Percentiles rank a stretch among this genome's conserved stretches.
These are phyloP conservation scores for Arctia plantaginis DNA, from an alignment of 2,888 invertebrate genomes.

Conservation along the genomic window DNA sequence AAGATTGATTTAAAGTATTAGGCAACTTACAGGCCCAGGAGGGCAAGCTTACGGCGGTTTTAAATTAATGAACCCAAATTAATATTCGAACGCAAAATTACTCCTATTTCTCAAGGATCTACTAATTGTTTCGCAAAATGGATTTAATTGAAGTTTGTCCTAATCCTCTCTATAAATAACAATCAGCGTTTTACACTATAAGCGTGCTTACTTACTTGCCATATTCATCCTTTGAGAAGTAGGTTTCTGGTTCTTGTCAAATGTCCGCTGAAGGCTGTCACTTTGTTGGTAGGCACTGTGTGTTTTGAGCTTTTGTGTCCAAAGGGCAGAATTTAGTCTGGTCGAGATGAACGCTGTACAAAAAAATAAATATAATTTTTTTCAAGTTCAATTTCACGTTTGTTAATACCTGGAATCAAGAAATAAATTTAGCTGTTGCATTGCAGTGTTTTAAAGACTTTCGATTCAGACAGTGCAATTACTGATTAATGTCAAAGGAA, in stretches of 20 bases:
- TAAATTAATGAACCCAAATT: too few relatives aligned
- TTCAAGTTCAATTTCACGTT: too few relatives aligned
- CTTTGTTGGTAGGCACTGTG: constrained; percentile 92
- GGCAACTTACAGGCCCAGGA: neutral
- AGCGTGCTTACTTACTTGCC: constrained; percentile 88
- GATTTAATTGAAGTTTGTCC: too few relatives aligned
- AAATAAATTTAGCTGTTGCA: neutral
- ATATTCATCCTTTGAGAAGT: constrained; percentile 94
- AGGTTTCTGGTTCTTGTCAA: constrained; percentile 87
- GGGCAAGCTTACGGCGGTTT: too few relatives aligned
- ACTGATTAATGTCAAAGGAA: too few relatives aligned
- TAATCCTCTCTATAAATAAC: neutral
- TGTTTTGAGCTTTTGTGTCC: constrained; percentile 92
- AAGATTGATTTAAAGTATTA: neutral
- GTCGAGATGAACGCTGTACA: constrained; percentile 90
- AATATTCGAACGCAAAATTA: too few relatives aligned
- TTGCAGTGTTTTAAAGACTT: too few relatives aligned
- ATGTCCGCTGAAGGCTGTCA: constrained; percentile 91
- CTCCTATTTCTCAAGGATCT: too few relatives aligned
- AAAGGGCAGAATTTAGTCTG: constrained; percentile 95
- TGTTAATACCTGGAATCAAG: neutral
- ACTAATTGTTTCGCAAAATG: too few relatives aligned
- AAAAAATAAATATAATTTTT: neutral
- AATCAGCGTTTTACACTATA: neutral
- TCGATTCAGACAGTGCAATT: too few relatives aligned